Base-by-base conservation (phyloP, 2,797 vertebrate genomes). In the Balearica regulorum region DNA sequence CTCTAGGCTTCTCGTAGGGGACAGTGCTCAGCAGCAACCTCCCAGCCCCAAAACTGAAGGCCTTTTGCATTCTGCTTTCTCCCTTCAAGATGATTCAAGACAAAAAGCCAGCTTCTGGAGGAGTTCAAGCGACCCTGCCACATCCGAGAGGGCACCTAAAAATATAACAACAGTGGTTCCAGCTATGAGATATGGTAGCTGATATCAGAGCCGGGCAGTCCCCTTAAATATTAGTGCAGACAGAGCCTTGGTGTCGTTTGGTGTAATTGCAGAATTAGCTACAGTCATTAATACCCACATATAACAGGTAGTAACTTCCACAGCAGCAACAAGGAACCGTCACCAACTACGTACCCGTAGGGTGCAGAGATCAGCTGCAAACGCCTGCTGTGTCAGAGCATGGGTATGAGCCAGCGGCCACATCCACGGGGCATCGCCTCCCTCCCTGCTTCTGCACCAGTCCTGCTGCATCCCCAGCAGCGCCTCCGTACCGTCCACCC, bases 301-400 rank as follows among this genome's bases (percentile, higher is more conserved):
- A 43, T 9, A 15, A 18, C 39, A 7, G 5, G n/a, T 26, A 51
- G 77, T 6, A 51, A 29, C 46, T 48, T 70, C 65, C 49, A 15
- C 54, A 35, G 83, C n/a, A 2, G 33, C 69, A 54, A 2, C 69
- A 16, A 12, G 25, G 60, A 72, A 2, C 60, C 11, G 49, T 5
- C 78, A 12, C 51, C 55, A 33, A 10, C n/a, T 16, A 2, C 2
- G 2, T 66, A 69, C 46, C 39, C 3, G 0, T 0, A 24, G 35
- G 39, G 43, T 48, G 2, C 28, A 44, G 73, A 53, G 25, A 79
- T 77, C 79, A 54, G 35, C 91, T 54, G 78, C 31, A 41, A 41
- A 65, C 1, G 5, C 20, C 58, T 53, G 17, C 41, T 13, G 22
- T 43, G 51, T 33, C 68, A 70, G 22, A 24, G 9, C 64, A 9